Evolutionary conservation across 2,888 invertebrate species (phyloP).

Genomic region (Xanthia icteritia): DNA sequence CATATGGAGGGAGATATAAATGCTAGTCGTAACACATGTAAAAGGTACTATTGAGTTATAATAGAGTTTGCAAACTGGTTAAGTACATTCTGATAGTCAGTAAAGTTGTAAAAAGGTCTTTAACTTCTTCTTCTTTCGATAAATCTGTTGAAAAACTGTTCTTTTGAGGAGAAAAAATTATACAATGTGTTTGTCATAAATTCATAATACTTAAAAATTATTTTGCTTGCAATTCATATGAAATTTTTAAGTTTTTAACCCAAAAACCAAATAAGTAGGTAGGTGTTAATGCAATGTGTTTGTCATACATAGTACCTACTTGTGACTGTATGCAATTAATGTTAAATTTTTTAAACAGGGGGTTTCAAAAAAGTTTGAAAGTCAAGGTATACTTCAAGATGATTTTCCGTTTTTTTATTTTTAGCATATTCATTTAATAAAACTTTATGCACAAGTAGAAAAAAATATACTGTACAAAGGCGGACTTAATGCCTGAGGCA

Average conservation of each 20-base stretch:
- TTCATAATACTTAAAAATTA: background rate
- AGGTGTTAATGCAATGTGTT: background rate
- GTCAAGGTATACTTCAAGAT: background rate
- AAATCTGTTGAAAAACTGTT: background rate
- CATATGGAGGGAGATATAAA: conserved; percentile 32
- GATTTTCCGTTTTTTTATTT: background rate
- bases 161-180: background rate
- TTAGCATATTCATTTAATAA: background rate
- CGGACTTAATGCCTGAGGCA: too few species aligned
- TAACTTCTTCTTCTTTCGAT: background rate
- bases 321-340: background rate
- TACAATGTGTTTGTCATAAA: background rate
- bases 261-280: background rate
- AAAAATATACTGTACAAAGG: too few species aligned
- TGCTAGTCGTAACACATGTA: conserved; percentile 10
- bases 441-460: too few species aligned
- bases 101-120: background rate
- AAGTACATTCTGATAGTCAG: background rate
- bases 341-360: background rate
- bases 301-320: background rate
- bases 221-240: background rate
- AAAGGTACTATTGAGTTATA: background rate
- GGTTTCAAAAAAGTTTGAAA: background rate
- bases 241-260: background rate
- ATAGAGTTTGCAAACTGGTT: background rate